Evolutionary conservation across 1,140 invertebrate species (phyloP).

Genomic region (Cotesia typhae): DNA sequence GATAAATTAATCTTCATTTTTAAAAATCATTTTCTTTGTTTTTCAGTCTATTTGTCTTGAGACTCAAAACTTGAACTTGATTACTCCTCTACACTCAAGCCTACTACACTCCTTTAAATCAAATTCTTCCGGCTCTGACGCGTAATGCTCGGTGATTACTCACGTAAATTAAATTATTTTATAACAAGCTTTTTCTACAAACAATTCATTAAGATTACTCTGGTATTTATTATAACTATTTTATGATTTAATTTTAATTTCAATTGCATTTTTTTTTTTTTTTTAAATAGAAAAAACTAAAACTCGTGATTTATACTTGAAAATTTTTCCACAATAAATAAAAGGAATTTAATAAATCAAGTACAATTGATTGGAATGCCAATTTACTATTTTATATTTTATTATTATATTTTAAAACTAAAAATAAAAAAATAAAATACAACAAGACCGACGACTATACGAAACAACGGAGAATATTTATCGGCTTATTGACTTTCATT

Average conservation of each 20-base stretch:
- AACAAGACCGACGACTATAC: no score
- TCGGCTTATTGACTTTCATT: conserved; percentile 36
- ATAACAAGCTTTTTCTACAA: conserved; percentile 34
- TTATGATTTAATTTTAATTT: neutral
- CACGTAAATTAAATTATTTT: conserved; percentile 51
- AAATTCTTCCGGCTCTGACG: conserved; percentile 25
- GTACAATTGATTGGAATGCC: no score
- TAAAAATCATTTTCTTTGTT: conserved; percentile 20
- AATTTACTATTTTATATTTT: neutral
- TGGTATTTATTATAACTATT: neutral
- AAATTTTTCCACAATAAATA: no score
- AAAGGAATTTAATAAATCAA: no score
- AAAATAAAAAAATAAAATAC: no score
- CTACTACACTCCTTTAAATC: conserved; percentile 16
- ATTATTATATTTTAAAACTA: neutral
- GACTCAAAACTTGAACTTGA: neutral
- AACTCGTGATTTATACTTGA: no score
- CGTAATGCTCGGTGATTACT: conserved; percentile 39
- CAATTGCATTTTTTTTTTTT: neutral
- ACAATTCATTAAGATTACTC: conserved; percentile 35
- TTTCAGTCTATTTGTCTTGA: conserved; percentile 1
- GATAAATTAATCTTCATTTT: conserved; percentile 49
- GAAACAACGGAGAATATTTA: conserved; percentile 25
- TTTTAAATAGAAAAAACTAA: no score
- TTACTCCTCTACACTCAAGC: neutral